Conservation (phyloP, 2,888 invertebrate species). For the Loripinus fragilis region DNA sequence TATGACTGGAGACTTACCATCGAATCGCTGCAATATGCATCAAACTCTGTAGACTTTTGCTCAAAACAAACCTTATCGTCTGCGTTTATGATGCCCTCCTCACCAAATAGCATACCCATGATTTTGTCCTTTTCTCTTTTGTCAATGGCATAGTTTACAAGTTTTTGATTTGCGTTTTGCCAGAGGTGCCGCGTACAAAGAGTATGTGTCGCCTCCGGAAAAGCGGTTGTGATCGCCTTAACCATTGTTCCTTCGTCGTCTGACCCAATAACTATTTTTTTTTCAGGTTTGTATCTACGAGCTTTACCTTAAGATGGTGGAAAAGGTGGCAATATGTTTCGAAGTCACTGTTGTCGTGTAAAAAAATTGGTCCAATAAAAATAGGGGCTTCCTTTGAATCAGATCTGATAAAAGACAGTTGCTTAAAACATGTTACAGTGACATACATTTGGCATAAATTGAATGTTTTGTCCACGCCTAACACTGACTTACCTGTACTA, state of each 20-base stretch:
- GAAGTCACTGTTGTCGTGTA: conserved; percentile 50
- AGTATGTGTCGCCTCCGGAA: conserved; percentile 42
- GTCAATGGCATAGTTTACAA: conserved; percentile 26
- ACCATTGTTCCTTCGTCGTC: no score
- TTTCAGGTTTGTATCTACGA: neutral
- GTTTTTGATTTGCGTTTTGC: conserved; percentile 34
- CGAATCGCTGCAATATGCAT: neutral
- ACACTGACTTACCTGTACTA: conserved; percentile 20
- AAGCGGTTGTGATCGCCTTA: conserved; percentile 27
- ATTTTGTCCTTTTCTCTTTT: conserved; percentile 10
- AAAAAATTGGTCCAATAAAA: conserved; percentile 29
- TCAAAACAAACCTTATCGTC: conserved; percentile 39
- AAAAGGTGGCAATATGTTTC: conserved; percentile 40
- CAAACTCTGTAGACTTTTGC: conserved; percentile 37
- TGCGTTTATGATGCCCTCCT: conserved; percentile 26
- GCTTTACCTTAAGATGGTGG: conserved; percentile 37
- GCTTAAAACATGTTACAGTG: conserved; percentile 21
- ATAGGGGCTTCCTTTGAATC: neutral
- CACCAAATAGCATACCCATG: conserved; percentile 30
- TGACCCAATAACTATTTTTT: conserved; percentile 38
- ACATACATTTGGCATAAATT: conserved; percentile 42
- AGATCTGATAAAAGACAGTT: conserved; percentile 4
- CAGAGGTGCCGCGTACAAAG: conserved; percentile 39
- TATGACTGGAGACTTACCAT: conserved; percentile 23
- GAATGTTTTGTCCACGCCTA: conserved; percentile 53